These are phyloP conservation scores for Bombus turneri DNA, from an alignment of 1,140 invertebrate genomes.

Conservation along the genomic window DNA sequence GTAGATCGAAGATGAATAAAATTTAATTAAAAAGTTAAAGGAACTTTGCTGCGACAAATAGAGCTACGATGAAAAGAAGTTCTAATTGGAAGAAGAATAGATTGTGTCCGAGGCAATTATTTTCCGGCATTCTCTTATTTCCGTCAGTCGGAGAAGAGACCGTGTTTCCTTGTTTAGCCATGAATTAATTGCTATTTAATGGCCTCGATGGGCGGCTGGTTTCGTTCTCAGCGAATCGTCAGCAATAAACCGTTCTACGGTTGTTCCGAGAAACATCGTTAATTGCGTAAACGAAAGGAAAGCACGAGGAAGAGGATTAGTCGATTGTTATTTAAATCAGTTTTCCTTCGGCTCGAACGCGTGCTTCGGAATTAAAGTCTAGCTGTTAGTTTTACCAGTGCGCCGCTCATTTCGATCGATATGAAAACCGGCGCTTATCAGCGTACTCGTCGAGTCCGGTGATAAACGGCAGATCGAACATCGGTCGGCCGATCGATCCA, in stretches of 20 bases:
- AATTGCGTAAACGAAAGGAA: too few species aligned
- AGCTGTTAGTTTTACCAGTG: neutral
- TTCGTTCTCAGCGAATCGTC: too few species aligned
- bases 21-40: constrained; percentile 50
- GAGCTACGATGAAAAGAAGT: constrained; percentile 36
- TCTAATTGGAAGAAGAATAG: constrained; percentile 49
- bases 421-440: neutral
- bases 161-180: too few species aligned
- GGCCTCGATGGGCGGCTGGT: too few species aligned
- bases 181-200: too few species aligned
- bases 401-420: neutral
- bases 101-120: constrained; percentile 35
- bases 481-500: constrained; percentile 50
- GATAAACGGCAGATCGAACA: constrained; percentile 55
- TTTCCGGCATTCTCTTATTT: constrained; percentile 26
- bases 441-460: neutral
- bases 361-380: neutral
- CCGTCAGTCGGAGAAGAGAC: neutral
- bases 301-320: too few species aligned
- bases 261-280: too few species aligned
- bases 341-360: neutral
- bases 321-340: neutral
- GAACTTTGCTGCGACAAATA: constrained; percentile 40
- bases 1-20: constrained; percentile 40
- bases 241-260: too few species aligned